Percentiles rank a stretch among this genome's conserved stretches.
These are phyloP conservation scores for Plestiodon gilberti DNA, from an alignment of 2,113 vertebrate genomes.

Conservation along the genomic window DNA sequence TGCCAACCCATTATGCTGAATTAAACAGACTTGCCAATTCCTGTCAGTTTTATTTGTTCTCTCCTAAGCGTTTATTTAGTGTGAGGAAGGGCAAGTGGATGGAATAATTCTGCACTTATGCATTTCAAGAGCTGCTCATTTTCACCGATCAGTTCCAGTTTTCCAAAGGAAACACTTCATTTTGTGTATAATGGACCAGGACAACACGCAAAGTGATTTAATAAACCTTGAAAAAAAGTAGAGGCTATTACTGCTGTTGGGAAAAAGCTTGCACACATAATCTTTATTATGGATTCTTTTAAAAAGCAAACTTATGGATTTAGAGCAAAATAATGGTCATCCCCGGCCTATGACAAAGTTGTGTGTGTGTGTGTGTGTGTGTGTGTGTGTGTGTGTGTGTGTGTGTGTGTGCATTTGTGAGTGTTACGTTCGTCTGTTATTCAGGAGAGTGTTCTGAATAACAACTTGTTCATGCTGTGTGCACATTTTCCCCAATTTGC, in stretches of 20 bases:
- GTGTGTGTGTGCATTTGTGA: fast-evolving
- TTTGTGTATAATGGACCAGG: constrained; percentile 7
- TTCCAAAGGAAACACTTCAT: constrained; percentile 29
- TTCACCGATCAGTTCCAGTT: constrained; percentile 24
- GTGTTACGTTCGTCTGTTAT: neutral
- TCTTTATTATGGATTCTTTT: neutral
- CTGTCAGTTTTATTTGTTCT: constrained; percentile 37
- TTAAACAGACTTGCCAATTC: constrained; percentile 48
- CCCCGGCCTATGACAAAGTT: neutral
- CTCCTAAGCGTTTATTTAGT: neutral
- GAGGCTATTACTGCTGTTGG: neutral
- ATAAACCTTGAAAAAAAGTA: constrained; percentile 32
- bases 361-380: fast-evolving
- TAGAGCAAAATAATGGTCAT: neutral
- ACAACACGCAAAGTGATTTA: neutral
- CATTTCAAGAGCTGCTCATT: constrained; percentile 36
- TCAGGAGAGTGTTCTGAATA: neutral
- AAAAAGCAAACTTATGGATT: neutral
- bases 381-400: neutral
- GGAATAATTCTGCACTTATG: constrained; percentile 30
- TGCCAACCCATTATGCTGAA: constrained; percentile 24
- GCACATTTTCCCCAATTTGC: neutral
- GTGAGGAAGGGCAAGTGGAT: constrained; percentile 24
- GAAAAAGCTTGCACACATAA: constrained; percentile 22
- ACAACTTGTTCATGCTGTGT: neutral